Base-by-base conservation (phyloP, 2,113 vertebrate genomes). In the Nothobranchius furzeri region DNA sequence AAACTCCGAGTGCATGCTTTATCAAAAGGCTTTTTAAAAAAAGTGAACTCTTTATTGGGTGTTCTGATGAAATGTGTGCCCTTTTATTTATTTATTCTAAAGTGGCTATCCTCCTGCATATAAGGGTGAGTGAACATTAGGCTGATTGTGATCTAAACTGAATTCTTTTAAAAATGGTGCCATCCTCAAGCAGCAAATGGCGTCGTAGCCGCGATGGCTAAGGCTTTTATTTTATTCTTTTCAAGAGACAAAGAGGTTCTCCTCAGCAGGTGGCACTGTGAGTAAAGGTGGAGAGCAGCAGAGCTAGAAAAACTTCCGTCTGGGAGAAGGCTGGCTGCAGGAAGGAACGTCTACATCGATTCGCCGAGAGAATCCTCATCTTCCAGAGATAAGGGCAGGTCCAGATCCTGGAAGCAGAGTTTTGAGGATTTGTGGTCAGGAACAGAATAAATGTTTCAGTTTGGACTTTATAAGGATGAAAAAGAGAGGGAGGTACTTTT, bases 381-480 rank as follows among this genome's bases (percentile, higher is more conserved):
- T 85, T 98, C 97, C 95, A 98, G 93, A 81, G 97, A 98, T 83
- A 98, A 93, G 52, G 97, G 97, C 92, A 99, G 92, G 86, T 98
- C 98, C 78, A 99, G 93, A 86, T 98, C 97, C 97, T 99, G 88
- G 75, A 84, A 76, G 53, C 15, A 64, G 51, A 37, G 24, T 37
- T 14, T 15, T 10, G 14, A 6, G 47, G 61, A 40, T 36, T 53
- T 9, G 52, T 8, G 42, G 6, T 51, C 47, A 15, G 14, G 13
- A 24, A 15, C 7, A 48, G 14, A 48, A 15, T 20, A 20, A 1
- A 15, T 7, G 6, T 46, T 37, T 40, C 37, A 40, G 37, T 40
- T 40, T 30, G 30, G 37, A 40, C 7, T 40, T 40, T 45, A 45
- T 3, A 45, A 11, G 1, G 9, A 45, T 4, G 9, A 42, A 1